Evolutionary conservation across 2,113 vertebrate species (phyloP).

Genomic region (Gobio gobio): DNA sequence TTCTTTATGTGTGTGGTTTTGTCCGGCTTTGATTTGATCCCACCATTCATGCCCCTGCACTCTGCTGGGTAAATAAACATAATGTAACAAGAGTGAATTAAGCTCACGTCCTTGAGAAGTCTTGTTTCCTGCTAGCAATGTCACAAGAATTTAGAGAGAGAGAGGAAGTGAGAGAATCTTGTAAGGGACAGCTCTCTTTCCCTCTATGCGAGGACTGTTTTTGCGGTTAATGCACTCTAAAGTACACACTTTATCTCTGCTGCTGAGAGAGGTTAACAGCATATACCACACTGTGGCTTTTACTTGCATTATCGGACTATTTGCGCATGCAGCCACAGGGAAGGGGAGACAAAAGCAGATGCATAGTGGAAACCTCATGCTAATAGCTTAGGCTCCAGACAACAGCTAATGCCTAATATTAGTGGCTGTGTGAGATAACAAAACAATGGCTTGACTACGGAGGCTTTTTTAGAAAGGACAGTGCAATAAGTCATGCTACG

Average conservation of each 20-base stretch:
- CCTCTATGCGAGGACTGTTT: conserved; percentile 7
- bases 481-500: background rate
- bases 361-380: conserved; percentile 18
- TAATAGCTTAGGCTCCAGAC: conserved; percentile 23
- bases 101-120: conserved; percentile 40
- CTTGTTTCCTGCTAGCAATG: conserved; percentile 37
- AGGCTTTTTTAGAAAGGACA: conserved; percentile 18
- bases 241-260: conserved; percentile 41
- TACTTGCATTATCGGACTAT: conserved; percentile 31
- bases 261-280: conserved; percentile 40
- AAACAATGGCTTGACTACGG: conserved; percentile 20
- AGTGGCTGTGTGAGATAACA: conserved; percentile 22
- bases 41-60: conserved; percentile 42
- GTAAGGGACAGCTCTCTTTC: conserved; percentile 11
- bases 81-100: conserved; percentile 63
- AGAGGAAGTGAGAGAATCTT: conserved; percentile 1
- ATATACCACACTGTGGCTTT: conserved; percentile 27
- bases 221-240: conserved; percentile 26
- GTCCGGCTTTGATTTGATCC: conserved; percentile 52
- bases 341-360: conserved; percentile 34
- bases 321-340: conserved; percentile 4
- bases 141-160: background rate
- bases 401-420: conserved; percentile 19
- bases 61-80: conserved; percentile 59
- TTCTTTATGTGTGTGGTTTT: conserved; percentile 32